Conservation (phyloP, 2,113 vertebrate species). For the Camelus bactrianus region DNA sequence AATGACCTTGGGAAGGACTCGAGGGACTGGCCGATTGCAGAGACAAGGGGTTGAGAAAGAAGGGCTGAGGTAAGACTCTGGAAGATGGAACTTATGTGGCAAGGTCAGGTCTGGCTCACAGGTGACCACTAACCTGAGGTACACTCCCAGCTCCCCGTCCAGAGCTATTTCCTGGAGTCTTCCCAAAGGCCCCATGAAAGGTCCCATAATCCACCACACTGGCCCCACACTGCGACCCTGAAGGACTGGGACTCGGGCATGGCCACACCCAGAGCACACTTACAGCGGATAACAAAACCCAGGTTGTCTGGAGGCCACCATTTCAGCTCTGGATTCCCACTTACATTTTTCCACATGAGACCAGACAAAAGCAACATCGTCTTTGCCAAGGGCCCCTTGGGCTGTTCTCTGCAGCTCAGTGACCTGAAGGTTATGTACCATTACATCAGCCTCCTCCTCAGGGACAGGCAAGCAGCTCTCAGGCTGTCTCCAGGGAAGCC, state of each 20-base stretch:
- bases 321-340: conserved; percentile 42
- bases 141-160: neutral
- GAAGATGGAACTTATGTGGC: neutral
- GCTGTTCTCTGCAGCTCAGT: neutral
- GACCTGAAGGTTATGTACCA: neutral
- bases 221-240: neutral
- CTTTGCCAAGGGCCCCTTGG: conserved; percentile 35
- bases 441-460: conserved; percentile 65
- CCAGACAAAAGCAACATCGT: conserved; percentile 31
- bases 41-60: neutral
- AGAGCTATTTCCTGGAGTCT: neutral
- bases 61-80: neutral
- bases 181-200: neutral
- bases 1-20: neutral
- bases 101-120: neutral
- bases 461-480: conserved; percentile 38
- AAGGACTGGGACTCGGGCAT: too few species aligned
- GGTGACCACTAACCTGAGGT: neutral
- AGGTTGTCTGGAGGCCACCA: neutral
- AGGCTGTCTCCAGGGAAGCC: conserved; percentile 11
- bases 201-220: neutral
- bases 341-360: conserved; percentile 55
- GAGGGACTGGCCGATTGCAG: neutral
- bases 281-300: neutral
- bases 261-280: neutral